Evolutionary conservation across 2,113 vertebrate species (phyloP), one percentile per base, ranked within the genome.

Genomic region (Neoarius graeffei): DNA sequence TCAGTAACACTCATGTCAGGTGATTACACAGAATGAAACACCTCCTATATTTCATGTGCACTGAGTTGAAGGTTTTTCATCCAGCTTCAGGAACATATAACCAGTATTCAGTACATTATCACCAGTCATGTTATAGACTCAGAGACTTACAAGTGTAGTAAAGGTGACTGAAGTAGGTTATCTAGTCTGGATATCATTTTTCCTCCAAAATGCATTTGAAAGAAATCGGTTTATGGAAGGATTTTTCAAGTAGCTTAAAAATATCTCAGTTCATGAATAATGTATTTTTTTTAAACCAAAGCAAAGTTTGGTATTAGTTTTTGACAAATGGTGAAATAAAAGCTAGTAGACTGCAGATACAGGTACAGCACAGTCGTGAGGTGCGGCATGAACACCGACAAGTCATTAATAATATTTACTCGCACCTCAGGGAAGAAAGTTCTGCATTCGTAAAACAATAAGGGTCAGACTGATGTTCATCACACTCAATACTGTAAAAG

Each of bases 281-380:
- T 77, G 74, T 52, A 74, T 42, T 42, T 4, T 35, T 35, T 35
- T 6, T 76, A 54, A 23, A 25, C 5, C 74, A 77, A 77, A 54
- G 50, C 76, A 79, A 79, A 54, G 76, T 79, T 79, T 52, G n/a
- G 50, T 79, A 77, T 79, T 14, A n/a, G 25, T 79, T 54, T 79
- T 79, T 79, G 48, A 79, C 50, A 54, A 79, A 27, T 79, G 25
- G 25, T 79, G 76, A 79, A 52, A 79, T 79, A 79, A 79, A 52
- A 54, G 10, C 76, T n/a, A 52, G 76, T 27, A 13, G 23, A 79
- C 15, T 27, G 23, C 15, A 25, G 50, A 10, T 5, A 0, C 50
- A 54, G 76, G 25, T 52, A 5, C 20, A 52, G 74, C 74, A 77
- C 20, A 15, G 23, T 27, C 4, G 50, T 79, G 50, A 54, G 76